phyloP scores from a whole-genome alignment of 2,113 vertebrate species.

The Oenanthe melanoleuca region DNA sequence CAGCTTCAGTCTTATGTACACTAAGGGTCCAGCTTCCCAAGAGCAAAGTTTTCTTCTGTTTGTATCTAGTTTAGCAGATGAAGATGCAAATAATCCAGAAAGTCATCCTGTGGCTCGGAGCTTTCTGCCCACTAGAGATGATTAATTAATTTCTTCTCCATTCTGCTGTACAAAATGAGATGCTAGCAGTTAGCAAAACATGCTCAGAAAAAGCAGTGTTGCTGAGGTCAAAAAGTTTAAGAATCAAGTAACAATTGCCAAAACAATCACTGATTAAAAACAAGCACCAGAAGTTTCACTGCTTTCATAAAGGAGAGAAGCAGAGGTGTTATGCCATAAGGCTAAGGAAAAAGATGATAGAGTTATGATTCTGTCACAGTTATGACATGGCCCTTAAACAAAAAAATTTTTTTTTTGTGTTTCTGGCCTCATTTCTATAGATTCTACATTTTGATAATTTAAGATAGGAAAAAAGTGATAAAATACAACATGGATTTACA shows the following conservation, averaged over 20 bases:
- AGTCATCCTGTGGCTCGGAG: not conserved
- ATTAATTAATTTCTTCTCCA: not conserved
- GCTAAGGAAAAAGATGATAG: not conserved
- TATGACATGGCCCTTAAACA: not conserved
- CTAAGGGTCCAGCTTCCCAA: not conserved
- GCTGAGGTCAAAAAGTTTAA: not conserved
- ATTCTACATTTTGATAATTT: not conserved
- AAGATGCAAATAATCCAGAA: not conserved
- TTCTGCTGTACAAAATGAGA: not conserved
- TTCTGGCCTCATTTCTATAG: not conserved
- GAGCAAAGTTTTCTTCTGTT: not conserved
- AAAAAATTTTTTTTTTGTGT: not conserved
- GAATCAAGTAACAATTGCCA: not conserved
- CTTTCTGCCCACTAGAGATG: not conserved
- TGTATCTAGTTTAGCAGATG: not conserved
- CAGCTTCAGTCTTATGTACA: fast-evolving
- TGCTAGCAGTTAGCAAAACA: not conserved
- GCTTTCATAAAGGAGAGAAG: not conserved
- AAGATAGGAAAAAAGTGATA: not conserved
- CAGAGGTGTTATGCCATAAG: not conserved
- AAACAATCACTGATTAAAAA: not conserved
- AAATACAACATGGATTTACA: not conserved
- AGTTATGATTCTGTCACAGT: not conserved
- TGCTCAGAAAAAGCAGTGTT: not conserved
- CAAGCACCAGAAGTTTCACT: not conserved